These are phyloP conservation scores for Limnephilus lunatus DNA, from an alignment of 2,888 invertebrate genomes.

Conservation along the genomic window DNA sequence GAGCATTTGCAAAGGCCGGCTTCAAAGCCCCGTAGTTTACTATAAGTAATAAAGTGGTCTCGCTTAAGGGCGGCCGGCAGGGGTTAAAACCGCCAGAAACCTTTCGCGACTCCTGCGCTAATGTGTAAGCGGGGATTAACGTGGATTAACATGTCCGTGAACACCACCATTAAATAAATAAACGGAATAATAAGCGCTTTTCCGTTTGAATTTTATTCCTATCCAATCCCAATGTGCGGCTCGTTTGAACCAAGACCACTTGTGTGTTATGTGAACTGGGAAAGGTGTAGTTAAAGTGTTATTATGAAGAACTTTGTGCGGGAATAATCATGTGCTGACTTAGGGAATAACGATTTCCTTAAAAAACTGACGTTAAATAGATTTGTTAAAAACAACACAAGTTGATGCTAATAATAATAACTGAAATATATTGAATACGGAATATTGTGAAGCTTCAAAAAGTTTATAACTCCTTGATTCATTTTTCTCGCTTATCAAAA, in stretches of 20 bases:
- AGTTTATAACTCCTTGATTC: not conserved
- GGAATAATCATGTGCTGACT: not conserved
- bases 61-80: conserved; percentile 32
- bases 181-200: conserved; percentile 6
- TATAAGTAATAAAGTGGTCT: conserved; percentile 63
- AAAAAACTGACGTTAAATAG: not conserved
- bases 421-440: not conserved
- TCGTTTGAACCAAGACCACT: not conserved
- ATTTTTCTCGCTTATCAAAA: not conserved
- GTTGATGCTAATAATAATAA: not conserved
- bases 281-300: not conserved
- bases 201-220: not conserved
- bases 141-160: conserved; percentile 42
- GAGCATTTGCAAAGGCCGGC: conserved; percentile 48
- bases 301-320: not conserved
- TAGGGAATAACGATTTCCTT: too few species aligned
- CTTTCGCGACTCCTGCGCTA: conserved; percentile 40
- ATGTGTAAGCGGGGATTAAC: conserved; percentile 51
- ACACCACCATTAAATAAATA: conserved; percentile 33
- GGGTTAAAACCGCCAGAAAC: conserved; percentile 41
- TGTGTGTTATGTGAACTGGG: not conserved
- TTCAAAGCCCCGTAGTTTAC: conserved; percentile 60
- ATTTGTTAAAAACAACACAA: not conserved
- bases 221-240: not conserved
- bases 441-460: not conserved